Evolutionary conservation across 2,888 invertebrate species (phyloP).

Genomic region (Griposia aprilina): DNA sequence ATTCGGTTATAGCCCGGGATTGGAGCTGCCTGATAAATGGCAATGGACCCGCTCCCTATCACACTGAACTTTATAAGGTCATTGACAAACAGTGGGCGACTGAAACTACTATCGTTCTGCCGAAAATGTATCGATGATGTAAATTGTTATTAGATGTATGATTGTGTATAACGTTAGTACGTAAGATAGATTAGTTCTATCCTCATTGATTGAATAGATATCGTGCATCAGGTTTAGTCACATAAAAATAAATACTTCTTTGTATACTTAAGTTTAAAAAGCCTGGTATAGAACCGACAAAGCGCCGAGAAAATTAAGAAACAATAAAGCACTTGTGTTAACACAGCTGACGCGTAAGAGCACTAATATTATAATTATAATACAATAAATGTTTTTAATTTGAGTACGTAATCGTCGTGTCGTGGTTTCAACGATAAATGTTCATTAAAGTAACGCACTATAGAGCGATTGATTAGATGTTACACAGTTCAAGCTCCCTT

Average conservation of each 20-base stretch:
- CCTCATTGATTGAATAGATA: neutral
- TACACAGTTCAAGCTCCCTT: slow-evolving; percentile 22
- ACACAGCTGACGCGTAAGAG: slow-evolving; percentile 69
- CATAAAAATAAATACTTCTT: slow-evolving; percentile 12
- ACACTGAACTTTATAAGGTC: slow-evolving; percentile 6
- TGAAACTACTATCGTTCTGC: neutral
- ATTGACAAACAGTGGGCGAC: slow-evolving; percentile 1
- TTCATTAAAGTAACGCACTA: slow-evolving; percentile 71
- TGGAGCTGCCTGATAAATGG: slow-evolving; percentile 35
- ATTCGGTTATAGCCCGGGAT: slow-evolving; percentile 23
- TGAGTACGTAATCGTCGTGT: slow-evolving; percentile 73
- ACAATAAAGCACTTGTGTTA: slow-evolving; percentile 71
- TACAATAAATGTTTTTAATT: slow-evolving; percentile 77
- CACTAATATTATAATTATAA: too few species aligned
- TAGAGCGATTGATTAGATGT: slow-evolving; percentile 47
- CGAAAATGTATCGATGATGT: neutral
- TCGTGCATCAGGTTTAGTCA: slow-evolving; percentile 11
- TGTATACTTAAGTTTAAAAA: neutral
- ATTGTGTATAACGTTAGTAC: neutral
- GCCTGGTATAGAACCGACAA: neutral
- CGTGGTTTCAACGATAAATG: slow-evolving; percentile 77
- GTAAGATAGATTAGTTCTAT: neutral
- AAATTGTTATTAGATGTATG: neutral
- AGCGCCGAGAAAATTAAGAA: slow-evolving; percentile 52
- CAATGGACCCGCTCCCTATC: slow-evolving; percentile 12